These are phyloP conservation scores for Hemichromis elongatus DNA, from an alignment of 2,113 vertebrate genomes.

Conservation along the genomic window DNA sequence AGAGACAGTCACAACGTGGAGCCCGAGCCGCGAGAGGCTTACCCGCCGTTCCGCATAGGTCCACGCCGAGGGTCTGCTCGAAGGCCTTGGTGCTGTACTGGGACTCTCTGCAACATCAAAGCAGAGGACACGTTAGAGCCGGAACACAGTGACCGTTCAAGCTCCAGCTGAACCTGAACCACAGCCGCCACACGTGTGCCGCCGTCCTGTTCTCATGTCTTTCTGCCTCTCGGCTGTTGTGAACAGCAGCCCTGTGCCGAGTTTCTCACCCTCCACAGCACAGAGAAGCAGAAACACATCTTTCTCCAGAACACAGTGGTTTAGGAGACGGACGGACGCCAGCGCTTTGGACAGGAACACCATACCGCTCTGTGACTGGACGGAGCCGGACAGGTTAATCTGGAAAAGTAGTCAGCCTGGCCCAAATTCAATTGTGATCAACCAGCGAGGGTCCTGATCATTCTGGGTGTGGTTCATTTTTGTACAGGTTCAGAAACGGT, in stretches of 20 bases:
- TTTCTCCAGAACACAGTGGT: conserved; percentile 27
- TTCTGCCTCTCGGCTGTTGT: conserved; percentile 25
- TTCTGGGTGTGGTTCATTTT: background rate
- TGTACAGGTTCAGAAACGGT: background rate
- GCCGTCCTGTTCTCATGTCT: conserved; percentile 15
- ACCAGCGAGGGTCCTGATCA: background rate
- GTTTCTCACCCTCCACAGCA: conserved; percentile 15
- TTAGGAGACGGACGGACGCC: conserved; percentile 41
- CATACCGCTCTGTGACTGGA: background rate
- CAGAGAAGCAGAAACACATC: background rate
- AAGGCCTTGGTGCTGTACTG: conserved; percentile 81
- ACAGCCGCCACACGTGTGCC: too few species aligned
- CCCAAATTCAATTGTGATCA: conserved; percentile 2
- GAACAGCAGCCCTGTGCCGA: too few species aligned
- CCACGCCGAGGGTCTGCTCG: conserved; percentile 87
- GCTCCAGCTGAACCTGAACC: too few species aligned
- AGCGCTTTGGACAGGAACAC: background rate
- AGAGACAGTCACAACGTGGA: background rate
- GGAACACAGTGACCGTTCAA: background rate
- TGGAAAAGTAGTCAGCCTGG: conserved; percentile 16
- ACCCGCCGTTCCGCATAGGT: conserved; percentile 98
- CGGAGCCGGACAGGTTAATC: conserved; percentile 26
- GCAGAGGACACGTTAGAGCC: background rate
- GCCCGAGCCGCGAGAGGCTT: background rate
- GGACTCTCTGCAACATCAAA: conserved; percentile 57